A percentile compares a stretch with the other conserved stretches of the same genome.
Conservation (phyloP, 2,113 vertebrate genomes). For the Sclerurus mexicanus region DNA sequence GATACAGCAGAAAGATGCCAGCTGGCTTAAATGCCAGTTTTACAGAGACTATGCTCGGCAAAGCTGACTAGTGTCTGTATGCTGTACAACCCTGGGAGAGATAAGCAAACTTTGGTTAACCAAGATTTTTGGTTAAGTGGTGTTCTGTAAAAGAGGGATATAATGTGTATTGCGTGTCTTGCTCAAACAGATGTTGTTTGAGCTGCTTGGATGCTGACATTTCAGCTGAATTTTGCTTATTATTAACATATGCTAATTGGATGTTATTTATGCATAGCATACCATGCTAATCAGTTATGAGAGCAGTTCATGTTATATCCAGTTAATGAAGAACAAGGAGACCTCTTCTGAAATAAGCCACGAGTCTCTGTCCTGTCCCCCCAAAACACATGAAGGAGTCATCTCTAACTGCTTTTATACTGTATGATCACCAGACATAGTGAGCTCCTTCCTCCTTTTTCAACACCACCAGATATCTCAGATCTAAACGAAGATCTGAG, state of each 20-base stretch:
- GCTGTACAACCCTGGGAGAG: background rate
- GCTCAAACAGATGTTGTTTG: slow-evolving; percentile 10
- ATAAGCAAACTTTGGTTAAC: slow-evolving; percentile 22
- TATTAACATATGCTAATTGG: slow-evolving; percentile 29
- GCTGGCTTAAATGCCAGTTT: slow-evolving; percentile 57
- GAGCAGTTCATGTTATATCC: background rate
- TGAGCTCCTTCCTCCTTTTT: background rate
- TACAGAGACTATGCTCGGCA: background rate
- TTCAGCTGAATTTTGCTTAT: background rate
- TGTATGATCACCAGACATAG: background rate
- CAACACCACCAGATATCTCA: background rate
- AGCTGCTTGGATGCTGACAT: slow-evolving; percentile 19
- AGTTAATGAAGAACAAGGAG: background rate
- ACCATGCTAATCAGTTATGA: background rate
- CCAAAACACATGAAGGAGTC: background rate
- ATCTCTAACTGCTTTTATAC: background rate
- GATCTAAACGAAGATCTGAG: background rate
- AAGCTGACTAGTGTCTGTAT: slow-evolving; percentile 8
- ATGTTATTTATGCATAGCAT: background rate
- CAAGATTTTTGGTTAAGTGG: slow-evolving; percentile 20
- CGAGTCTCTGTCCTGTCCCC: background rate
- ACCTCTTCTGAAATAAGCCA: background rate
- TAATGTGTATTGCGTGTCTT: background rate
- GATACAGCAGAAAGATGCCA: slow-evolving; percentile 36
- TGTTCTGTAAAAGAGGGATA: background rate